Conservation (phyloP, 2,888 invertebrate genomes). For the Hedychridium roseum region DNA sequence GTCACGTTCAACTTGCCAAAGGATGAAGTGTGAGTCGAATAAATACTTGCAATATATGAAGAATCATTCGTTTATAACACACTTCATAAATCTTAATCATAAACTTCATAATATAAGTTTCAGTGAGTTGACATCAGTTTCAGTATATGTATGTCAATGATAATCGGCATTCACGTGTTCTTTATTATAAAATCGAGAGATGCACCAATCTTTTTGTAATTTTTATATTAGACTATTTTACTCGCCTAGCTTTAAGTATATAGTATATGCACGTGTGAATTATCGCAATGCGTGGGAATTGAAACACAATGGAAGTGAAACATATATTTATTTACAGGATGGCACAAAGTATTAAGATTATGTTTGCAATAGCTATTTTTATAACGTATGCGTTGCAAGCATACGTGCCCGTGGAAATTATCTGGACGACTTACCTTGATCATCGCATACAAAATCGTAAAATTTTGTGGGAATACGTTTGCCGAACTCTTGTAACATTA, state of each 20-base stretch:
- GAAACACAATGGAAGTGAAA: too few species aligned
- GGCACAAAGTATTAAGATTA: constrained; percentile 71
- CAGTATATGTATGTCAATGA: too few species aligned
- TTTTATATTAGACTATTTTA: too few species aligned
- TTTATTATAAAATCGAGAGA: too few species aligned
- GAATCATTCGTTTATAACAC: background rate
- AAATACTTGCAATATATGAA: background rate
- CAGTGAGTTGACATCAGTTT: too few species aligned
- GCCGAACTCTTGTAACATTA: constrained; percentile 67
- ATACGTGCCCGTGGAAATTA: constrained; percentile 85
- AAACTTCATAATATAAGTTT: too few species aligned
- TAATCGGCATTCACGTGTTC: too few species aligned
- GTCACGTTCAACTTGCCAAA: constrained; percentile 84
- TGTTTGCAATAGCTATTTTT: constrained; percentile 77
- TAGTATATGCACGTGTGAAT: too few species aligned
- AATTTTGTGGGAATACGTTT: constrained; percentile 65
- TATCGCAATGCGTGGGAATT: too few species aligned
- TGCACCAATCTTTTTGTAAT: too few species aligned
- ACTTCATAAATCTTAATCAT: too few species aligned
- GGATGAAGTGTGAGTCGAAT: constrained; percentile 65
- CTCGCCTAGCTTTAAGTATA: too few species aligned
- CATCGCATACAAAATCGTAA: constrained; percentile 54
- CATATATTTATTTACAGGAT: constrained; percentile 66
- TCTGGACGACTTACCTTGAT: constrained; percentile 69
- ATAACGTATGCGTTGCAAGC: constrained; percentile 88